Conservation (phyloP, 2,113 vertebrate species). For the Pithys albifrons region DNA sequence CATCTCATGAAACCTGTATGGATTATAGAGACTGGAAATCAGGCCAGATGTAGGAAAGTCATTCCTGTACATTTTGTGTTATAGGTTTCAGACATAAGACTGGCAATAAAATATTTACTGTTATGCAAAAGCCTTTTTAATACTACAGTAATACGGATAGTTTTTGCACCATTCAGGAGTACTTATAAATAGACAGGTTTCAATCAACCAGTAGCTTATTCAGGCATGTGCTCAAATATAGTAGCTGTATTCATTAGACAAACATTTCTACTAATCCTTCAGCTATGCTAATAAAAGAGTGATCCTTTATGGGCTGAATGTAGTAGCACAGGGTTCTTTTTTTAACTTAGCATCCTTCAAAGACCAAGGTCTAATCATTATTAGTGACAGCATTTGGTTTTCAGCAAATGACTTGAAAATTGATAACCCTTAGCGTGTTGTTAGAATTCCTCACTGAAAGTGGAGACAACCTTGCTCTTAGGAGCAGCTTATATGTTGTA, state of each 20-base stretch:
- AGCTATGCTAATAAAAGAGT: constrained; percentile 68
- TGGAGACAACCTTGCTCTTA: background rate
- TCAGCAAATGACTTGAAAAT: constrained; percentile 20
- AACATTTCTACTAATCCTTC: constrained; percentile 71
- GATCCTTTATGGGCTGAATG: constrained; percentile 47
- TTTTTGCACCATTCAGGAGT: constrained; percentile 42
- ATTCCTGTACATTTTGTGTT: background rate
- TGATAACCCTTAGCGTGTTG: background rate
- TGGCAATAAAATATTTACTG: constrained; percentile 21
- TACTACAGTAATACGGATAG: background rate
- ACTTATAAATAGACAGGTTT: constrained; percentile 75
- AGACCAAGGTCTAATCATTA: constrained; percentile 27
- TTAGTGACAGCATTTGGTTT: constrained; percentile 32
- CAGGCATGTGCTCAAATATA: constrained; percentile 73
- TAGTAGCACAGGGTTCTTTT: constrained; percentile 44
- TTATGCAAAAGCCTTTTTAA: background rate
- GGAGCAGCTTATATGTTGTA: background rate
- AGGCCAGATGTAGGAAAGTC: background rate
- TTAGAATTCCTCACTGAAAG: constrained; percentile 5
- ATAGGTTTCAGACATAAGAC: constrained; percentile 1
- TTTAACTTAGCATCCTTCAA: constrained; percentile 43
- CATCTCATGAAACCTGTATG: background rate
- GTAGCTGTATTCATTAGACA: constrained; percentile 76
- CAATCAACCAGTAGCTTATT: constrained; percentile 70
- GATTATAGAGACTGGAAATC: background rate